Percentiles rank a stretch among this genome's conserved stretches.
Evolutionary conservation across 2,888 invertebrate genomes (phyloP).

Genomic region (Dicranocentrus wangi): DNA sequence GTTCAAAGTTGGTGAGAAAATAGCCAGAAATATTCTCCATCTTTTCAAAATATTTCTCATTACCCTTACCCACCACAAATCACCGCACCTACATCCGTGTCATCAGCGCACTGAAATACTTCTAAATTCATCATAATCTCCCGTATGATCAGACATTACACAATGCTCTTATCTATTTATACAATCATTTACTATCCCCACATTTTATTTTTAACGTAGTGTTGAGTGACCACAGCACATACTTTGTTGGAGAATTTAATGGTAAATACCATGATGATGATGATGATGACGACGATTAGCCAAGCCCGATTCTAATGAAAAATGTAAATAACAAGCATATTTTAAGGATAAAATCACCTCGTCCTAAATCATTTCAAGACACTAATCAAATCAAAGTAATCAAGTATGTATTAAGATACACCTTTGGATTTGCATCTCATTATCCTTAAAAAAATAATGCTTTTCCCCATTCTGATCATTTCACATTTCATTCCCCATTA

Average conservation of each 20-base stretch:
- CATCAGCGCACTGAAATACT: slow-evolving; percentile 33
- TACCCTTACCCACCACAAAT: slow-evolving; percentile 17
- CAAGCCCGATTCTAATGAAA: slow-evolving; percentile 9
- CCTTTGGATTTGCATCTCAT: too few species aligned
- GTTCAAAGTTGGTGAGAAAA: slow-evolving; percentile 17
- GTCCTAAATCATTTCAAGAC: slow-evolving; percentile 19
- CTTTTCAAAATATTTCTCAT: background rate
- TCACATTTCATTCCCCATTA: too few species aligned
- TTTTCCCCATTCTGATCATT: background rate
- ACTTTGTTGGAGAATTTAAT: background rate
- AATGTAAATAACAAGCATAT: slow-evolving; percentile 8
- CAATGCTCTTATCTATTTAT: too few species aligned
- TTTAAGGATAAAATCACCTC: slow-evolving; percentile 8
- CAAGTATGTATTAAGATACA: too few species aligned
- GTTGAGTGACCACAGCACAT: slow-evolving; percentile 1
- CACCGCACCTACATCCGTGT: slow-evolving; percentile 49
- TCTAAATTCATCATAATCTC: slow-evolving; percentile 50
- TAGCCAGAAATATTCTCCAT: background rate
- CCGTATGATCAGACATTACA: slow-evolving; percentile 9
- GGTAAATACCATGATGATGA: background rate
- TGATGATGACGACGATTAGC: background rate
- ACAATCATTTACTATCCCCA: too few species aligned
- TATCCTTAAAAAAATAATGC: background rate
- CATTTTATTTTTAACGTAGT: background rate
- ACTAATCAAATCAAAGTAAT: slow-evolving; percentile 19